These are phyloP conservation scores for Malacoctenus gilli DNA, from an alignment of 2,797 vertebrate species.

Conservation along the genomic window DNA sequence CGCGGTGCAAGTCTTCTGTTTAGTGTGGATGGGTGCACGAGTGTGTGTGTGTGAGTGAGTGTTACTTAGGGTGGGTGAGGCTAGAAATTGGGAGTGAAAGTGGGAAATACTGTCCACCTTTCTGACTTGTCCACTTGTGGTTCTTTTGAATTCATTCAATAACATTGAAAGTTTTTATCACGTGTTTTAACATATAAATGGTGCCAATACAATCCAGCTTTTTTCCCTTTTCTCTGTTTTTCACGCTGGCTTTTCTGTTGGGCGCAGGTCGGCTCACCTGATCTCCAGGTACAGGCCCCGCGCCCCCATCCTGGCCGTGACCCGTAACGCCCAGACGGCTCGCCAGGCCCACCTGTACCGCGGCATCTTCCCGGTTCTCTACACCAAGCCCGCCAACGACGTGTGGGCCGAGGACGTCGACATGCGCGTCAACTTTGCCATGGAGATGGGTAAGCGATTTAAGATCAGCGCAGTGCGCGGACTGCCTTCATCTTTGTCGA, in stretches of 20 bases:
- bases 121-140: no score
- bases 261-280: conserved; percentile 92
- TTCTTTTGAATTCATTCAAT: no score
- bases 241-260: background rate
- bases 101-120: background rate
- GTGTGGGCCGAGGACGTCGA: conserved; percentile 98
- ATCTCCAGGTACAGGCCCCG: conserved; percentile 95
- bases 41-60: conserved; percentile 4
- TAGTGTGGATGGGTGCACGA: conserved; percentile 10
- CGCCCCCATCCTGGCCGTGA: conserved; percentile 95
- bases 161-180: no score
- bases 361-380: conserved; percentile 94
- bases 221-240: no score
- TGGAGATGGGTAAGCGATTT: conserved; percentile 95
- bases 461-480: no score
- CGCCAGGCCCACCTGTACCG: conserved; percentile 97
- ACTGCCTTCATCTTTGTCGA: no score
- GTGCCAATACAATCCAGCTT: no score
- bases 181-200: no score
- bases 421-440: conserved; percentile 91
- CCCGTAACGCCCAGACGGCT: conserved; percentile 92
- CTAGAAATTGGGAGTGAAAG: conserved; percentile 12
- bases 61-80: conserved; percentile 10
- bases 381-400: conserved; percentile 83
- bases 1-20: background rate